Conservation (phyloP, 2,797 vertebrate species). For the Pseudochromis fuscus region DNA sequence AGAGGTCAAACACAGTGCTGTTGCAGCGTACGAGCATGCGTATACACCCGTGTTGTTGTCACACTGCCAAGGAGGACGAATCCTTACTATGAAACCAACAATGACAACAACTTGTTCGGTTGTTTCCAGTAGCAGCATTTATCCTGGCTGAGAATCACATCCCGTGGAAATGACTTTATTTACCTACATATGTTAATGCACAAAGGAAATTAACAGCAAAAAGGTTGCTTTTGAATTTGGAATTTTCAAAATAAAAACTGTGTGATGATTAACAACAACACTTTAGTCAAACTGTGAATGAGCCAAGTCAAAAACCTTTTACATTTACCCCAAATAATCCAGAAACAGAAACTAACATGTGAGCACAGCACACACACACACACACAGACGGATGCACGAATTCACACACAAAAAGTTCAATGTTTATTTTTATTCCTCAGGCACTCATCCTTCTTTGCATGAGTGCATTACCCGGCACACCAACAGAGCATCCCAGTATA, state of each 20-base stretch:
- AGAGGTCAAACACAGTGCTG: conserved; percentile 57
- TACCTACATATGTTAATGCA: conserved; percentile 20
- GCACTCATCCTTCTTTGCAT: conserved; percentile 75
- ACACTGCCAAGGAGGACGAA: conserved; percentile 36
- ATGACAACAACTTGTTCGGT: conserved; percentile 6
- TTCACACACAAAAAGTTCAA: conserved; percentile 50
- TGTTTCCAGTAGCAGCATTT: conserved; percentile 25
- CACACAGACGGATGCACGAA: conserved; percentile 53
- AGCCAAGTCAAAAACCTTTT: conserved; percentile 2
- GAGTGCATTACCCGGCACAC: conserved; percentile 73
- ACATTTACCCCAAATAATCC: conserved; percentile 25
- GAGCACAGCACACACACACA: conserved; percentile 39
- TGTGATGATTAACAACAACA: conserved; percentile 39
- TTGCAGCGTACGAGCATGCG: conserved; percentile 14
- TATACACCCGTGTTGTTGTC: conserved; percentile 34
- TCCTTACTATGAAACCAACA: conserved; percentile 20
- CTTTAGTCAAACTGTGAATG: not conserved
- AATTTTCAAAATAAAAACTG: conserved; percentile 27
- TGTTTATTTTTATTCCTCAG: conserved; percentile 77
- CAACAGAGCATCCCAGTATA: conserved; percentile 62
- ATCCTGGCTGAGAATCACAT: conserved; percentile 12
- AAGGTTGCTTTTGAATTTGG: conserved; percentile 13
- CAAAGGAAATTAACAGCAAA: conserved; percentile 30
- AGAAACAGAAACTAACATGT: conserved; percentile 41
- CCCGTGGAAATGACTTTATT: not conserved